phyloP scores from a whole-genome alignment of 2,888 invertebrate genomes.

The Meghimatium bilineatum region DNA sequence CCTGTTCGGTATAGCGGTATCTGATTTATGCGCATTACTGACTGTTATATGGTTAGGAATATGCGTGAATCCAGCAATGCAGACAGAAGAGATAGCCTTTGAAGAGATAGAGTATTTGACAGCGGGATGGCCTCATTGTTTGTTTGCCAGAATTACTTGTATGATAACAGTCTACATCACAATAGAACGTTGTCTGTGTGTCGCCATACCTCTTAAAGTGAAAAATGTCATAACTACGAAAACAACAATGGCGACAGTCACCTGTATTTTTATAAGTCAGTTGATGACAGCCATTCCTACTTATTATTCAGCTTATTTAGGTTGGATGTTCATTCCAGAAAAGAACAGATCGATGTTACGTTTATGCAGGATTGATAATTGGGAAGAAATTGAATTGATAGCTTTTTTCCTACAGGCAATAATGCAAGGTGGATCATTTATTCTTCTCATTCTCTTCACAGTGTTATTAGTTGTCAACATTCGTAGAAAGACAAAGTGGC shows the following conservation, averaged over 20 bases:
- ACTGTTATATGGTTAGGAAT: not conserved
- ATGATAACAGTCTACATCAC: slow-evolving; percentile 37
- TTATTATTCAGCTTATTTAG: slow-evolving; percentile 6
- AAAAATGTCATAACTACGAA: slow-evolving; percentile 11
- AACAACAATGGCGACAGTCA: not conserved
- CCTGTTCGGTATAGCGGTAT: slow-evolving; percentile 18
- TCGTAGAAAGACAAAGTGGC: slow-evolving; percentile 14
- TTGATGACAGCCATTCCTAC: slow-evolving; percentile 1
- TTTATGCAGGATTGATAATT: not conserved
- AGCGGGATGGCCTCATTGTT: slow-evolving; percentile 23
- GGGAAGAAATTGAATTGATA: not conserved
- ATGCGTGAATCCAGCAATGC: not conserved
- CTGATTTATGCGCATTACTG: slow-evolving; percentile 12
- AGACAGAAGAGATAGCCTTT: not conserved
- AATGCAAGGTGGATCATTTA: slow-evolving; percentile 1
- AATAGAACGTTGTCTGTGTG: slow-evolving; percentile 26
- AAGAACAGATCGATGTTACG: slow-evolving; percentile 18
- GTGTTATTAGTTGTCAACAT: not conserved
- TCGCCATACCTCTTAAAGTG: slow-evolving; percentile 20
- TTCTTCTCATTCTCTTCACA: slow-evolving; percentile 9
- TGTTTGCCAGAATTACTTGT: slow-evolving; percentile 29
- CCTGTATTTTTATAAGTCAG: not conserved
- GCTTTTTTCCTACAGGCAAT: slow-evolving; percentile 2
- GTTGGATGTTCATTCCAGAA: slow-evolving; percentile 1
- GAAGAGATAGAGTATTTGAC: slow-evolving; percentile 27